Evolutionary conservation across 2,888 invertebrate species (phyloP).

Genomic region (Gymnoscelis rufifasciata): DNA sequence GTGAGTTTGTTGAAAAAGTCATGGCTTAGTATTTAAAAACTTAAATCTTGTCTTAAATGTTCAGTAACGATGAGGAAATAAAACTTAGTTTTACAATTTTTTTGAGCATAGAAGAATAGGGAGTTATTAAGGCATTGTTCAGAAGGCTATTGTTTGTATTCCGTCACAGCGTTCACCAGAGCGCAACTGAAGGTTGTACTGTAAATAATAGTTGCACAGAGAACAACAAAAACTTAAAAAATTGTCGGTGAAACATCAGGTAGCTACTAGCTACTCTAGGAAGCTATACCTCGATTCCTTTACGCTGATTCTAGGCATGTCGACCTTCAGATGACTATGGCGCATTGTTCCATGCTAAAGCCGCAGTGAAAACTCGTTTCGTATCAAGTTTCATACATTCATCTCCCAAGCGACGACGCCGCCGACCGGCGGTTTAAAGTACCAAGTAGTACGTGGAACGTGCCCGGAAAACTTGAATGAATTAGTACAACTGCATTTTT

Average conservation of each 20-base stretch:
- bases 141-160: conserved; percentile 60
- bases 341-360: conserved; percentile 47
- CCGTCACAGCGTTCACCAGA: conserved; percentile 54
- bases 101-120: conserved; percentile 33
- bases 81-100: conserved; percentile 22
- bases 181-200: conserved; percentile 48
- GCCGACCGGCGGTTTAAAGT: conserved; percentile 12
- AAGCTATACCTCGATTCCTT: conserved; percentile 6
- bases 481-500: not conserved
- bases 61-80: conserved; percentile 10
- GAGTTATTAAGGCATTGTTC: conserved; percentile 40
- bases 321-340: conserved; percentile 32
- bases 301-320: conserved; percentile 14
- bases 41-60: no score
- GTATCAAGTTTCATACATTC: conserved; percentile 49
- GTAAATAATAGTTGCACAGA: conserved; percentile 14
- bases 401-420: conserved; percentile 31
- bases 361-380: conserved; percentile 49
- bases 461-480: conserved; percentile 12
- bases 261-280: not conserved
- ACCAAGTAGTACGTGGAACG: conserved; percentile 2
- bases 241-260: not conserved
- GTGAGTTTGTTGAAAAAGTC: no score
- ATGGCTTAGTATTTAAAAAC: no score
- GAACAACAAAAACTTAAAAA: conserved; percentile 3